Conservation (phyloP, 1,140 invertebrate species). For the Wasmannia auropunctata region DNA sequence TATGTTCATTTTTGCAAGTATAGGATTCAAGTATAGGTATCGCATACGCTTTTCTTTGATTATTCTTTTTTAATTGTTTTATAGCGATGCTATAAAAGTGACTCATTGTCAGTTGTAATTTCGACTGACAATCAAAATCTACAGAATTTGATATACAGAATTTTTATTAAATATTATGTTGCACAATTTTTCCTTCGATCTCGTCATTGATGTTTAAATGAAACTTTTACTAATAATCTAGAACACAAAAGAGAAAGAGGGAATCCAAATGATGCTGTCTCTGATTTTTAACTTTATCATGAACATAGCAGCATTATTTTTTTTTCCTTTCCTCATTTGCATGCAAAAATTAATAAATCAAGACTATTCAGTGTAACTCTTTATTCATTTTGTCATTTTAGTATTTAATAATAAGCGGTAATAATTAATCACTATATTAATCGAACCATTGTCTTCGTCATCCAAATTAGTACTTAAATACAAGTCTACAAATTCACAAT, state of each 20-base stretch:
- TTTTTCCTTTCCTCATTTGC: background rate
- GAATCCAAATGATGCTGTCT: background rate
- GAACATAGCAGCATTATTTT: background rate
- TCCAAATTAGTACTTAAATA: background rate
- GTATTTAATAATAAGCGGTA: background rate
- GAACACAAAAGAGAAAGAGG: background rate
- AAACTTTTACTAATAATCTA: slow-evolving; percentile 7
- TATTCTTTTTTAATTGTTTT: background rate
- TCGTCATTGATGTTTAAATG: background rate
- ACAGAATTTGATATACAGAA: too few relatives aligned
- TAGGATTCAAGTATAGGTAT: background rate
- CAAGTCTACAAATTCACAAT: background rate
- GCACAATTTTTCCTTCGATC: slow-evolving; percentile 20
- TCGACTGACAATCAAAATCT: too few relatives aligned
- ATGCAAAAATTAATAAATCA: slow-evolving; percentile 26
- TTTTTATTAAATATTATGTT: background rate
- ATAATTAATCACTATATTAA: background rate
- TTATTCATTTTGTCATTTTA: background rate
- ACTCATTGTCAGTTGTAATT: too few relatives aligned
- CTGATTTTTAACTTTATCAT: background rate
- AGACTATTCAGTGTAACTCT: background rate
- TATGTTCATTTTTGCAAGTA: background rate
- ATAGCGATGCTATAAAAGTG: background rate
- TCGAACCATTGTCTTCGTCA: background rate
- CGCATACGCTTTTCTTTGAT: background rate